A percentile compares a stretch with the other conserved stretches of the same genome.
phyloP scores from a whole-genome alignment of 2,797 vertebrate genomes.

The Gouania willdenowi region DNA sequence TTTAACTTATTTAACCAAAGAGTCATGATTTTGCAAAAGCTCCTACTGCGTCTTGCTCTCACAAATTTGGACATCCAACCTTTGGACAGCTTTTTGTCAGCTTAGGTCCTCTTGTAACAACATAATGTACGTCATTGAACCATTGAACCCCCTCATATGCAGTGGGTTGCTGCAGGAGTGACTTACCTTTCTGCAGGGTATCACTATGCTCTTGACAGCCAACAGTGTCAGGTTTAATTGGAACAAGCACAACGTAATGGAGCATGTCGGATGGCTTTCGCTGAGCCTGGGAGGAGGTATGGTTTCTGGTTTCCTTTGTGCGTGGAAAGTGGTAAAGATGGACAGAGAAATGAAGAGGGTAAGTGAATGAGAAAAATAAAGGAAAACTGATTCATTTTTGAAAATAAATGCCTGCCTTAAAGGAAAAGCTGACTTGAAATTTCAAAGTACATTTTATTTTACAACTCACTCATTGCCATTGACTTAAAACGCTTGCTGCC shows the following conservation, averaged over 20 bases:
- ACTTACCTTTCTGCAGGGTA: conserved; percentile 72
- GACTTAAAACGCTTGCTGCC: too few relatives aligned
- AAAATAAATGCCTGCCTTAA: too few relatives aligned
- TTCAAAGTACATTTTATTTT: too few relatives aligned
- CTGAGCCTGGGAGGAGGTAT: conserved; percentile 51
- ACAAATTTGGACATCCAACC: conserved; percentile 7
- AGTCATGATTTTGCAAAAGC: too few relatives aligned
- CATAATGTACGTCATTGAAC: conserved; percentile 55
- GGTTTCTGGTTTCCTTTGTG: conserved; percentile 36
- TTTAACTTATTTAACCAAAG: conserved; percentile 5
- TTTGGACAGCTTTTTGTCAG: conserved; percentile 32
- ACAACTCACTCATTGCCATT: too few relatives aligned
- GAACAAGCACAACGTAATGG: conserved; percentile 86
- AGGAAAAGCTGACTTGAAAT: too few relatives aligned
- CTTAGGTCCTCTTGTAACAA: conserved; percentile 55
- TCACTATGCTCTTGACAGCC: conserved; percentile 79
- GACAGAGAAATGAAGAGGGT: conserved; percentile 7
- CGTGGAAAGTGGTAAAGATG: conserved; percentile 29
- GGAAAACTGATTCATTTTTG: too few relatives aligned
- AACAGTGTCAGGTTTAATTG: conserved; percentile 88
- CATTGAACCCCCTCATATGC: conserved; percentile 33
- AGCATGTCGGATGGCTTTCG: conserved; percentile 75
- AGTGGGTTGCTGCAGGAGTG: conserved; percentile 34
- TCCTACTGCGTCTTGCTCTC: too few relatives aligned
- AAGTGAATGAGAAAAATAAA: conserved; percentile 3